Evolutionary conservation across 2,888 invertebrate genomes (phyloP).

Genomic region (Plagodis dolabraria): DNA sequence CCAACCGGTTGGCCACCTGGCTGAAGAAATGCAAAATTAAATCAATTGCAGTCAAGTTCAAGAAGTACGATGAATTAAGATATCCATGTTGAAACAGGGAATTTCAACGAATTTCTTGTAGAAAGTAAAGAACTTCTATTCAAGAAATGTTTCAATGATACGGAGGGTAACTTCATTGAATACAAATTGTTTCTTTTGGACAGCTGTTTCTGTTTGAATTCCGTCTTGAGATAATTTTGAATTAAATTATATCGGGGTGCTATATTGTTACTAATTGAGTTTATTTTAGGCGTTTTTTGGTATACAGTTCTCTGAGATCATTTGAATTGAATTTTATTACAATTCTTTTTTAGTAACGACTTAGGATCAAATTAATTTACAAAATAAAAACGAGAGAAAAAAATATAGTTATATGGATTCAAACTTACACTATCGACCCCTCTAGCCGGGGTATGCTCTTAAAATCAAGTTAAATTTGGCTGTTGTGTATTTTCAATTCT

Average conservation of each 20-base stretch:
- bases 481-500: no score
- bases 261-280: no score
- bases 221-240: constrained; percentile 4
- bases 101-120: constrained; percentile 21
- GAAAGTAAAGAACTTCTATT: constrained; percentile 13
- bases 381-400: no score
- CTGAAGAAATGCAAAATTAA: constrained; percentile 62
- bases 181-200: constrained; percentile 15
- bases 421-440: no score
- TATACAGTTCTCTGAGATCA: no score
- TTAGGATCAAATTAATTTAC: no score
- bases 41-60: constrained; percentile 59
- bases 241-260: background rate
- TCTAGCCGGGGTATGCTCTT: no score
- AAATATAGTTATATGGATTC: no score
- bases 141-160: constrained; percentile 17
- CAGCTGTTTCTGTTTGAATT: constrained; percentile 14
- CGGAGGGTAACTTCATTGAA: constrained; percentile 15
- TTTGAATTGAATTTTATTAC: no score
- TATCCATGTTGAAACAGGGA: constrained; percentile 8
- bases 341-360: no score
- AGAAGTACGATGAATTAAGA: constrained; percentile 46
- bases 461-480: no score
- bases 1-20: constrained; percentile 43
- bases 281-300: no score